Percentiles rank a stretch among this genome's conserved stretches.
Conservation (phyloP, 2,888 invertebrate species). For the Perizoma affinitatum region DNA sequence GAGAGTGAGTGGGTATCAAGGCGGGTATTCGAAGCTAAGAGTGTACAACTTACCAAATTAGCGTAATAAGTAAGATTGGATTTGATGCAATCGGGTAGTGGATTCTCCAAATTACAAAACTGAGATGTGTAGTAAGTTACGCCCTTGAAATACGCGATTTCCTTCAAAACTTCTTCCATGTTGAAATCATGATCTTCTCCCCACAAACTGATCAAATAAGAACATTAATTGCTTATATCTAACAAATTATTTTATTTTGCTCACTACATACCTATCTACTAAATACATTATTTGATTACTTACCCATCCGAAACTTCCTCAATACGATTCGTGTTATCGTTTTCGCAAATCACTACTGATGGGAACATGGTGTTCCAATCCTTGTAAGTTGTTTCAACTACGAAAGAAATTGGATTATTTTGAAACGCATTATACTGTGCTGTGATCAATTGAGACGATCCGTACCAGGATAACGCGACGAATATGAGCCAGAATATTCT, state of each 20-base stretch:
- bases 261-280: background rate
- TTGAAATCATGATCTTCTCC: constrained; percentile 89
- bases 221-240: background rate
- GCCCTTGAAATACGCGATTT: constrained; percentile 88
- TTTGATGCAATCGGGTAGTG: constrained; percentile 82
- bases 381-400: constrained; percentile 89
- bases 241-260: background rate
- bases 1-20: background rate
- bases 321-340: constrained; percentile 86
- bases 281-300: constrained; percentile 39
- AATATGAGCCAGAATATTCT: constrained; percentile 87
- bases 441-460: constrained; percentile 82
- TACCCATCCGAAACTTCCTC: constrained; percentile 87
- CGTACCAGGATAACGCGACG: constrained; percentile 85
- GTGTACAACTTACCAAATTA: constrained; percentile 69
- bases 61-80: constrained; percentile 85
- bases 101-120: constrained; percentile 84
- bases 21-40: too few species aligned
- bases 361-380: constrained; percentile 91
- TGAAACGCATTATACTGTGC: constrained; percentile 86
- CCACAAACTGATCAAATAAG: constrained; percentile 80
- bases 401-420: constrained; percentile 90
- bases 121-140: constrained; percentile 88
- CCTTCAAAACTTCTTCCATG: constrained; percentile 89
- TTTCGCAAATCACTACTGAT: constrained; percentile 88